Evolutionary conservation across 1,140 invertebrate genomes (phyloP).

Genomic region (Nasonia longicornis): DNA sequence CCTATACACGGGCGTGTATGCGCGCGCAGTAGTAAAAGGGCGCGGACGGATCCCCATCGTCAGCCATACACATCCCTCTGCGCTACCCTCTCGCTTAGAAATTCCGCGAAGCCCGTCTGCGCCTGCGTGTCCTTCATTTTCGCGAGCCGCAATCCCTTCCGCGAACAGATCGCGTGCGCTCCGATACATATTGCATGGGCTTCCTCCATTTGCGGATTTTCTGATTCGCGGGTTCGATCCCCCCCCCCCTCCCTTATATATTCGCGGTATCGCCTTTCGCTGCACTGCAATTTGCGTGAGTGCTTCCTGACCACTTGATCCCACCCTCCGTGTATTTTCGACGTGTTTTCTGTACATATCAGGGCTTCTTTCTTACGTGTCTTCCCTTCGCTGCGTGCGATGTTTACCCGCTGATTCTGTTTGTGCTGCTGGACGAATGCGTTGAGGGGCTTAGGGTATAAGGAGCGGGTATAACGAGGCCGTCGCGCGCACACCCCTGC

Average conservation of each 20-base stretch:
- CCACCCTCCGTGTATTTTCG: no score
- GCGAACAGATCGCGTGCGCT: not conserved
- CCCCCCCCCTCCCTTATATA: not conserved
- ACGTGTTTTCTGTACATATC: not conserved
- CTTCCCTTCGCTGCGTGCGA: not conserved
- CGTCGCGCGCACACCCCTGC: not conserved
- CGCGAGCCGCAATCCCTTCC: not conserved
- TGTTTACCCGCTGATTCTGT: not conserved
- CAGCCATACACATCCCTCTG: not conserved
- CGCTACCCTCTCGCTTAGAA: not conserved
- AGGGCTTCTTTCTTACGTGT: not conserved
- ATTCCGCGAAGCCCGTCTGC: not conserved
- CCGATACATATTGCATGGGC: conserved; percentile 3
- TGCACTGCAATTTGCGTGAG: conserved; percentile 12
- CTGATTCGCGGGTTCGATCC: not conserved
- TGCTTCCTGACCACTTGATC: not conserved
- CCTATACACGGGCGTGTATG: no score
- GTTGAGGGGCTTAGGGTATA: not conserved
- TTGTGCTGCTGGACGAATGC: not conserved
- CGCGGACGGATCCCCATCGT: not conserved
- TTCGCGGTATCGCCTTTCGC: not conserved
- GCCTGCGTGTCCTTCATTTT: conserved; percentile 2
- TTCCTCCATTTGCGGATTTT: conserved; percentile 17
- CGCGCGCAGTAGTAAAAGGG: not conserved
- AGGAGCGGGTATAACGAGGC: not conserved